Percentiles rank a stretch among this genome's conserved stretches.
Conservation (phyloP, 2,113 vertebrate species). For the Piaya cayana region DNA sequence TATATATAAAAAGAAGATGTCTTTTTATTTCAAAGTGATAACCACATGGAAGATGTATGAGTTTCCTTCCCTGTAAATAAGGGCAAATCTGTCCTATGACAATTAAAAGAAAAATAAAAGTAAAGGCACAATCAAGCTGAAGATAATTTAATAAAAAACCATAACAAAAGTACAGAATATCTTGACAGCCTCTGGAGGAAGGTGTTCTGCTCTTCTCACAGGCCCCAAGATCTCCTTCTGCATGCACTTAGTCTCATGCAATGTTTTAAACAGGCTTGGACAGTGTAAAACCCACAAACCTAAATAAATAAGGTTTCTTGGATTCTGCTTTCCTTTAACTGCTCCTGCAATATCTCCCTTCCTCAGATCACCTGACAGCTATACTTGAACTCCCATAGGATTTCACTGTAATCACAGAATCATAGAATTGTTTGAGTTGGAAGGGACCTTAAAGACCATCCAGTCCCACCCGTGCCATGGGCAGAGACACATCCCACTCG, state of each 20-base stretch:
- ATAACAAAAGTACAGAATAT: not conserved
- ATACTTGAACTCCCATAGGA: not conserved
- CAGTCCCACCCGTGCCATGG: too few relatives aligned
- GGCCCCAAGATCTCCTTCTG: not conserved
- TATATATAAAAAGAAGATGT: not conserved
- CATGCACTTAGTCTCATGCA: fast-evolving
- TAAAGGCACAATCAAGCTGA: not conserved
- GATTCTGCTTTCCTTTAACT: not conserved
- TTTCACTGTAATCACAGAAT: not conserved
- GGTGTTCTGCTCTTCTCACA: not conserved
- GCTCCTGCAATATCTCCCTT: not conserved
- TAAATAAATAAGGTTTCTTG: not conserved
- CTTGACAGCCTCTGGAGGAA: not conserved
- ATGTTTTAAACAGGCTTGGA: not conserved
- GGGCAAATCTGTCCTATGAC: not conserved
- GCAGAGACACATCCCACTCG: too few relatives aligned
- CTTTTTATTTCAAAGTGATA: not conserved
- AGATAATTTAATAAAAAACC: not conserved
- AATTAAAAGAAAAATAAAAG: not conserved
- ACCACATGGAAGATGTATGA: not conserved
- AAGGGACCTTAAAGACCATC: too few relatives aligned
- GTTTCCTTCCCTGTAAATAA: not conserved
- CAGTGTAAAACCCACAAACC: too few relatives aligned
- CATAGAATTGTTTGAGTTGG: too few relatives aligned
- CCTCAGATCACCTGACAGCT: not conserved